These are phyloP conservation scores for Cyprinodon diabolis DNA, from an alignment of 2,797 vertebrate species.

Conservation along the genomic window DNA sequence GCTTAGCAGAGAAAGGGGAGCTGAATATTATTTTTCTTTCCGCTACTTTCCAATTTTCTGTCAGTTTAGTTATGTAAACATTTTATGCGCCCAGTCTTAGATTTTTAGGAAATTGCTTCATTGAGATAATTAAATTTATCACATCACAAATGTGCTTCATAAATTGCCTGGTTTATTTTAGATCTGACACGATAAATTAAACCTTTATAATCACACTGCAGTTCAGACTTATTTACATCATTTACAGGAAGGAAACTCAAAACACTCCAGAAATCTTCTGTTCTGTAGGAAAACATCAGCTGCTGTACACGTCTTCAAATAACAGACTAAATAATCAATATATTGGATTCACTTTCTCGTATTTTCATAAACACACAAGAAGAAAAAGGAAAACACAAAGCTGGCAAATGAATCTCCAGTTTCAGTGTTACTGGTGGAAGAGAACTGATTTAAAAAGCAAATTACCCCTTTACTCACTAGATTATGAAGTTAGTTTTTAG, in stretches of 20 bases:
- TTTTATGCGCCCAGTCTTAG: no score
- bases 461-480: not conserved
- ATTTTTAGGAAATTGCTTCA: not conserved
- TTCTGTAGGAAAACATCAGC: not conserved
- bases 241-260: constrained; percentile 52
- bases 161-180: constrained; percentile 32
- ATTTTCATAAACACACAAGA: constrained; percentile 12
- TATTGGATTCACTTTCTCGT: constrained; percentile 12
- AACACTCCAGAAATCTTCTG: constrained; percentile 18
- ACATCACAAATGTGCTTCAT: not conserved
- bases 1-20: no score
- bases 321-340: constrained; percentile 11
- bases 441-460: not conserved
- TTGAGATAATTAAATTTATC: not conserved
- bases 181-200: constrained; percentile 15
- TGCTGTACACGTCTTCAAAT: constrained; percentile 8
- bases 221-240: constrained; percentile 69
- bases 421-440: constrained; percentile 1
- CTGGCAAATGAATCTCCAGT: not conserved
- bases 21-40: no score
- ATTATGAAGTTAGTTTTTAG: constrained; percentile 1
- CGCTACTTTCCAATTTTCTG: no score
- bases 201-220: constrained; percentile 35
- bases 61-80: no score
- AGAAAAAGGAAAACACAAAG: constrained; percentile 1